Percentiles rank a stretch among this genome's conserved stretches.
phyloP scores from a whole-genome alignment of 1,140 invertebrate species.

The Telenomus remus region DNA sequence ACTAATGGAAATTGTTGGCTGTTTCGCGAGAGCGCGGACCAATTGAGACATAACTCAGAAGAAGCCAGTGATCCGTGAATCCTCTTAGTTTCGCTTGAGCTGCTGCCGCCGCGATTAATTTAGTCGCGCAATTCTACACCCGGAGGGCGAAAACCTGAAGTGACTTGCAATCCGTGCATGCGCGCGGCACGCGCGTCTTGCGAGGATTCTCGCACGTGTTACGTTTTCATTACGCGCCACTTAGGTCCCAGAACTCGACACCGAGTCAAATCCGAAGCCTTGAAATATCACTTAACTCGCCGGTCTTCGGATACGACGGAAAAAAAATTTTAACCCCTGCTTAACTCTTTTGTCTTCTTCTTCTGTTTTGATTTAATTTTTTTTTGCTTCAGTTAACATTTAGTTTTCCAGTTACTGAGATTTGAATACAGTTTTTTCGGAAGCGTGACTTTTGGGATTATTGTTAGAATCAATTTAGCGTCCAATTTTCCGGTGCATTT shows the following conservation, averaged over 20 bases:
- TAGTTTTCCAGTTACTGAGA: too few species aligned
- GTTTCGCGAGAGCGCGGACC: constrained; percentile 49
- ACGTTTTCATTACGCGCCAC: constrained; percentile 24
- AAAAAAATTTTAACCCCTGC: too few species aligned
- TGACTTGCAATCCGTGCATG: constrained; percentile 59
- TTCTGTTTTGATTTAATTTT: too few species aligned
- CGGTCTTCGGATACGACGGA: constrained; percentile 9
- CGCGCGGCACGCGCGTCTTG: constrained; percentile 56
- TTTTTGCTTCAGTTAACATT: too few species aligned
- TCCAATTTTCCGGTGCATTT: too few species aligned
- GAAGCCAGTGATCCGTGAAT: constrained; percentile 61
- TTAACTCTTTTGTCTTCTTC: too few species aligned
- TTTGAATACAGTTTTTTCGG: too few species aligned
- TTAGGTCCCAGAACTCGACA: constrained; percentile 10
- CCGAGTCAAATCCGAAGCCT: constrained; percentile 48
- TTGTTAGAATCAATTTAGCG: too few species aligned
- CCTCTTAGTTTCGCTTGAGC: constrained; percentile 59
- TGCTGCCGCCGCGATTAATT: constrained; percentile 63
- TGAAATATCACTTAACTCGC: constrained; percentile 40
- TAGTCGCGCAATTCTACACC: constrained; percentile 57
- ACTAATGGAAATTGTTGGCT: constrained; percentile 56
- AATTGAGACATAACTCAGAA: constrained; percentile 59
- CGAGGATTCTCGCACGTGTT: constrained; percentile 54
- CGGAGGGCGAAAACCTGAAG: constrained; percentile 57
- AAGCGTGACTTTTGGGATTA: too few species aligned